Base-by-base conservation (phyloP, 2,888 invertebrate genomes). In the Andrena chrysosceles region DNA sequence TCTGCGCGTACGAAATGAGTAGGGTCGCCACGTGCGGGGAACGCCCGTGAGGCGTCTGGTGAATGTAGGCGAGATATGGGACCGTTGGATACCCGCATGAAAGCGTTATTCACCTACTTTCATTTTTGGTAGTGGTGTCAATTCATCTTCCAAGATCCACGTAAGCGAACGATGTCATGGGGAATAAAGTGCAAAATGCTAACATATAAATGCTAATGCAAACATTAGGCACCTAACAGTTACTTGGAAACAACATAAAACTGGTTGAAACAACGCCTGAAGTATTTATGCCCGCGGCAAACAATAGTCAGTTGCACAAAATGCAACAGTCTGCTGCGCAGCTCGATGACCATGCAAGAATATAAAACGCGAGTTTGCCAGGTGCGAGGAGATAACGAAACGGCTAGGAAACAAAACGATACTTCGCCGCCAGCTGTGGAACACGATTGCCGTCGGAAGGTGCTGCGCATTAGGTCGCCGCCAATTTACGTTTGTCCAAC, bases 301-400 rank as follows among this genome's bases (percentile, higher is more conserved):
- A 56, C 10, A 56, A 23, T 10, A 52, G 52, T 20, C 8, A 26
- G 10, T 56, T 3, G 8, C 59, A 48, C 35, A 10, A 23, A 23
- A 20, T n/a, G 29, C 23, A 72, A 68, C 52, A 67, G 8, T 56
- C 35, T n/a, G 31, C 35, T 66, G 33, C 56, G 62, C 54, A 62
- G 52, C 52, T 52, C 42, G 49, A 23, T 59, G 70, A 79, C 70
- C 67, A 23, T 62, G 80, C 68, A 56, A 35, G n/a, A 42, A n/a
- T 35, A 52, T 52, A 33, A 75, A 66, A 42, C 42, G 31, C 56
- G 56, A 20, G 10, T 63, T n/a, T 35, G 49, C 62, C 81, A 70
- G 80, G 70, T 74, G 76, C 59, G 26, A 62, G 26, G 35, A 71
- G 75, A 78, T 81, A 78, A 78, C 72, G 54, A 68, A 68, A 75